Base-by-base conservation (phyloP, 2,797 vertebrate genomes). In the Lutjanus campechanus region DNA sequence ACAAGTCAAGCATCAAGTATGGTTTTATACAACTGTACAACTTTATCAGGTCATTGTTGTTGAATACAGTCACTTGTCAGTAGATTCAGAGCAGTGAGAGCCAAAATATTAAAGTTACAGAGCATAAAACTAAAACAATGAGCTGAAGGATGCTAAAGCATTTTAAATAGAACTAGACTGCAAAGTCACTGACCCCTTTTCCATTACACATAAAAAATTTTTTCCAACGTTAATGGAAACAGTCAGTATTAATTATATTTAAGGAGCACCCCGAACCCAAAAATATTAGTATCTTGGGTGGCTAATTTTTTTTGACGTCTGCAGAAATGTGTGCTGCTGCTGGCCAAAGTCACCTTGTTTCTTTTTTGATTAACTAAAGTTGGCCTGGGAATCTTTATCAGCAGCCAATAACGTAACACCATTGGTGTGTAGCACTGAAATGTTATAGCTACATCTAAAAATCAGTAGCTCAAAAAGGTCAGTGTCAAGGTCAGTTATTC, bases 401-500 rank as follows among this genome's bases (percentile, higher is more conserved):
- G 55, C 43, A 50, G 75, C 73, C 64, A 43, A 17, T 67, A 79
- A 56, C 10, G 51, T 55, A 72, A 20, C 62, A 62, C 47, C 49
- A 50, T 22, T 49, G 55, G 25, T 69, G 74, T 82, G 47, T 46
- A 44, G 53, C 59, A 41, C 69, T 64, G 51, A 75, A 72, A 75
- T 60, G 29, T 76, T 76, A 67, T 53, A 46, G 29, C 15, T 68
- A 19, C 63, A 74, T 75, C 61, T 81, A 77, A 84, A 81, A 84
- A 51, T 36, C 61, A 65, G 75, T 17, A 10, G 73, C 72, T 49
- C 12, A 55, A 43, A 80, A 82, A 85, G 77, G 78, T 79, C 61
- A 65, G 16, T 17, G 61, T 72, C 77, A 85, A 87, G 86, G 88
- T 88, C 81, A 82, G 63, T 43, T 77, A 64, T 85, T 83, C 49